Conservation (phyloP, 2,113 vertebrate genomes). For the Lamprotornis superbus region DNA sequence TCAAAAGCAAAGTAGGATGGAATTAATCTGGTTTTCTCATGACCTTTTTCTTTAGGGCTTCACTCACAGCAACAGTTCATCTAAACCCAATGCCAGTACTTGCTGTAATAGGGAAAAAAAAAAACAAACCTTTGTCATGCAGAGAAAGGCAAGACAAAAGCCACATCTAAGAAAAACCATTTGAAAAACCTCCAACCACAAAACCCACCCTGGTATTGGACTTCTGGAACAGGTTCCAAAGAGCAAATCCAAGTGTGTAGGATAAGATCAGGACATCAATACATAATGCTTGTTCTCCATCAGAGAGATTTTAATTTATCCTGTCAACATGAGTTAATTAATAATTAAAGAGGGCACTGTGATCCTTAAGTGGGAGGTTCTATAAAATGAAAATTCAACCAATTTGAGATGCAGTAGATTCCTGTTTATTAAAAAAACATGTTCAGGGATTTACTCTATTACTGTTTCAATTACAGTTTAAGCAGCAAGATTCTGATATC, state of each 20-base stretch:
- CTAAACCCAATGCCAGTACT: not conserved
- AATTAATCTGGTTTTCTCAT: not conserved
- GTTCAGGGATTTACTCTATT: not conserved
- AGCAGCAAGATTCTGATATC: not conserved
- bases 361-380: not conserved
- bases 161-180: not conserved
- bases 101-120: not conserved
- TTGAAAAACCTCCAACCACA: not conserved
- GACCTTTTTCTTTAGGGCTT: not conserved
- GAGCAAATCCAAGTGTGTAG: not conserved
- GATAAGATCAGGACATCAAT: not conserved
- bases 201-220: not conserved
- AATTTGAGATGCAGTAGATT: not conserved
- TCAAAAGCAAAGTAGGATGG: not conserved
- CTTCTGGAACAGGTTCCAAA: not conserved
- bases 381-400: not conserved
- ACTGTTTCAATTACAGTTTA: not conserved
- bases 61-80: not conserved
- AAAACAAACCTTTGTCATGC: not conserved
- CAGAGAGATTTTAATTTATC: not conserved
- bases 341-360: not conserved
- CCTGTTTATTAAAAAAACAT: not conserved
- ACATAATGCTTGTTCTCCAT: not conserved
- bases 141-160: not conserved
- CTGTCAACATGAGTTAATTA: not conserved